A percentile compares a stretch with the other conserved stretches of the same genome.
phyloP scores from a whole-genome alignment of 1,140 invertebrate genomes.

The Drosophila subpulchrella region DNA sequence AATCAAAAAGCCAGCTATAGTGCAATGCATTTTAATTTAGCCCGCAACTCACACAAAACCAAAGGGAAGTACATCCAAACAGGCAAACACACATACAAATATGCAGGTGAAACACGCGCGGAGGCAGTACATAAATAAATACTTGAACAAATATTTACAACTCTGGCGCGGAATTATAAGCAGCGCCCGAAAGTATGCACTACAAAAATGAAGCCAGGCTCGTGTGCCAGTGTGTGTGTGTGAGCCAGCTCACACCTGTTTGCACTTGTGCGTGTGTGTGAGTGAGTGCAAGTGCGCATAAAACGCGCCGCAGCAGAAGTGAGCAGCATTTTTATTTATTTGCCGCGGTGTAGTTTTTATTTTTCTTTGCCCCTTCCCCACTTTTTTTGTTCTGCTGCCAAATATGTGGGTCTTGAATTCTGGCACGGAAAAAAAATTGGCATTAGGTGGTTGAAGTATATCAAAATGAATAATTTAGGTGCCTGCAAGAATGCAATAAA shows the following conservation, averaged over 20 bases:
- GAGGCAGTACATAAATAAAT: constrained; percentile 78
- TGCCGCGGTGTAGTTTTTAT: constrained; percentile 67
- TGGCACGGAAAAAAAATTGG: constrained; percentile 11
- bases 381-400: constrained; percentile 35
- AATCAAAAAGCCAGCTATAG: constrained; percentile 70
- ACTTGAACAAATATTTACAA: constrained; percentile 82
- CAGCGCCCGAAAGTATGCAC: constrained; percentile 73
- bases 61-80: constrained; percentile 24
- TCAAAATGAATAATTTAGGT: constrained; percentile 8
- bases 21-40: constrained; percentile 80
- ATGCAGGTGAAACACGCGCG: constrained; percentile 25
- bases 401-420: constrained; percentile 54
- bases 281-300: constrained; percentile 62
- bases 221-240: constrained; percentile 2
- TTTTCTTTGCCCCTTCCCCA: constrained; percentile 37
- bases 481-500: background rate
- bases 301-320: constrained; percentile 70
- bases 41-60: constrained; percentile 46
- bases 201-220: constrained; percentile 63
- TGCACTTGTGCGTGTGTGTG: constrained; percentile 43
- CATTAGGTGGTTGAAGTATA: background rate
- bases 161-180: constrained; percentile 77
- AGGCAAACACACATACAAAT: constrained; percentile 7
- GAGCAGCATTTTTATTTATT: constrained; percentile 81
- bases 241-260: constrained; percentile 61